phyloP scores from a whole-genome alignment of 2,113 vertebrate species.

The Atractosteus spatula region DNA sequence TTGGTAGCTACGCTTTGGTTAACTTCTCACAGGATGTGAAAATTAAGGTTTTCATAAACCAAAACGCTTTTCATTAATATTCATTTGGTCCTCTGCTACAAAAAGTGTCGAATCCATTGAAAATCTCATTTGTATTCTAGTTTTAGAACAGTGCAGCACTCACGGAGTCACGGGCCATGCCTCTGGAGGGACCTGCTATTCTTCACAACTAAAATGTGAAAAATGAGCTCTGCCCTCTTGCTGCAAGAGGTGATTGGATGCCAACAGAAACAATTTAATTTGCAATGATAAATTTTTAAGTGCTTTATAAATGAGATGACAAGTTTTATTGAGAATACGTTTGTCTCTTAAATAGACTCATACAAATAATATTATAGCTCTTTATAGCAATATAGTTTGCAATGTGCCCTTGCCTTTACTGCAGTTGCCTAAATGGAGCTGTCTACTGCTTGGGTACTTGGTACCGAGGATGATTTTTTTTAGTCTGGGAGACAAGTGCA shows the following conservation, averaged over 20 bases:
- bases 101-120: background rate
- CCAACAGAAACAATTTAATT: background rate
- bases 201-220: conserved; percentile 7
- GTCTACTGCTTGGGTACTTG: too few relatives aligned
- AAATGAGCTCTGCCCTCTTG: background rate
- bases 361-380: too few relatives aligned
- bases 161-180: background rate
- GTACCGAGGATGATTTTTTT: too few relatives aligned
- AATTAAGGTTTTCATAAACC: too few relatives aligned
- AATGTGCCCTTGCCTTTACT: too few relatives aligned
- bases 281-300: background rate
- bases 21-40: too few relatives aligned
- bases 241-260: background rate
- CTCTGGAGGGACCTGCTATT: conserved; percentile 2
- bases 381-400: too few relatives aligned
- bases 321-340: background rate
- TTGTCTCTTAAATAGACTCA: background rate
- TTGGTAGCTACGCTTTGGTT: too few relatives aligned
- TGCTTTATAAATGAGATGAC: background rate
- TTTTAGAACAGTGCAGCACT: background rate
- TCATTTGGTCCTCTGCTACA: background rate
- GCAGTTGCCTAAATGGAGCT: too few relatives aligned
- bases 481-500: too few relatives aligned
- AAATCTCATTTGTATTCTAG: conserved; percentile 14
- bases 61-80: background rate